Percentiles rank a stretch among this genome's conserved stretches.
phyloP scores from a whole-genome alignment of 2,113 vertebrate species.

The Pongo pygmaeus region DNA sequence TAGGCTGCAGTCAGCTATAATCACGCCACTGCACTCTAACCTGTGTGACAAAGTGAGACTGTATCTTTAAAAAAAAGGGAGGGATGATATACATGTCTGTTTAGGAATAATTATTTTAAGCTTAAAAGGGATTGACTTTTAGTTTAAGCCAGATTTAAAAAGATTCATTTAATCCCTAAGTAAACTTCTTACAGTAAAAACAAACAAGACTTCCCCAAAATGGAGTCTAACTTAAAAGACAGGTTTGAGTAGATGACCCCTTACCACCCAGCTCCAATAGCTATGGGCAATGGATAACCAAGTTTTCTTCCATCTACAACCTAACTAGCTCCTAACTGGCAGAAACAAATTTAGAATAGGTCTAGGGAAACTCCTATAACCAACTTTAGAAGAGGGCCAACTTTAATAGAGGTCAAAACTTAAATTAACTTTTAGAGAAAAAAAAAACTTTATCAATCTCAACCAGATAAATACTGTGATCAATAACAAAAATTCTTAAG shows the following conservation, averaged over 20 bases:
- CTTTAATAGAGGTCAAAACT: background rate
- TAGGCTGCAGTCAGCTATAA: no score
- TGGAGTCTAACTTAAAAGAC: background rate
- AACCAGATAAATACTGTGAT: constrained; percentile 20
- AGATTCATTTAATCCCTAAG: constrained; percentile 17
- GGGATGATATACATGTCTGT: background rate
- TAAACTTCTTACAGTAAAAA: constrained; percentile 32
- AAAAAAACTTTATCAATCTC: background rate
- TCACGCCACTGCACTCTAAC: no score
- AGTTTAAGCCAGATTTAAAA: constrained; percentile 12
- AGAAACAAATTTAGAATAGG: constrained; percentile 51
- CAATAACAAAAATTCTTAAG: constrained; percentile 30
- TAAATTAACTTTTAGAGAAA: constrained; percentile 35
- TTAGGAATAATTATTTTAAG: constrained; percentile 48
- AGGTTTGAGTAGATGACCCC: constrained; percentile 10
- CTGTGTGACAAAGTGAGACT: no score
- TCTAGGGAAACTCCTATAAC: background rate
- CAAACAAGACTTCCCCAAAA: constrained; percentile 43
- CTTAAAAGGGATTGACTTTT: background rate
- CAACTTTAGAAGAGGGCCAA: background rate
- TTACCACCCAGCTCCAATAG: background rate
- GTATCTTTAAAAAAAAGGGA: no score
- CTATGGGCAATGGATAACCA: background rate
- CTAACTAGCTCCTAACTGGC: background rate
- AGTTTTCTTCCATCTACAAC: constrained; percentile 11